Evolutionary conservation across 2,888 invertebrate genomes (phyloP).

Genomic region (Elysia crispata): DNA sequence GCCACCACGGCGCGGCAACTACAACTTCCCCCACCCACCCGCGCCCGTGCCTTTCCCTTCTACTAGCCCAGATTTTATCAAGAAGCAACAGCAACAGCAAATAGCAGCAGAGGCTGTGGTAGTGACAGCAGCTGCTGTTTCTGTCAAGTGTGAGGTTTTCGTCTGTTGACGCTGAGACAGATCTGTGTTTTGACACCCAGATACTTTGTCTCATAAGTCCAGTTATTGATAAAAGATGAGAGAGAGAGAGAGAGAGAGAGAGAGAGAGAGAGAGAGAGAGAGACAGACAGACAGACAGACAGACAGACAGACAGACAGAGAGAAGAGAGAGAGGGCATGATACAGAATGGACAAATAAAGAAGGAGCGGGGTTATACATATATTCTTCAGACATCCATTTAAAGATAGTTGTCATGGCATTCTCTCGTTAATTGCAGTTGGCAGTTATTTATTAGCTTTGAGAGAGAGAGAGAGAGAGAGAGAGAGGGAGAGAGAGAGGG

Average conservation of each 20-base stretch:
- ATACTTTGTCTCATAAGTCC: no score
- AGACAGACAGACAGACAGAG: not conserved
- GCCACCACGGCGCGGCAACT: no score
- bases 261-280: not conserved
- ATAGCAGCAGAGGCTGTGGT: no score
- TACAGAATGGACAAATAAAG: constrained; percentile 12
- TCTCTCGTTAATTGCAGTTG: no score
- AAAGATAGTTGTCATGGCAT: no score
- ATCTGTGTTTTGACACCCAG: no score
- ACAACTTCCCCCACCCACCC: not conserved
- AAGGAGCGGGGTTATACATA: not conserved
- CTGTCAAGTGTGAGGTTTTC: no score
- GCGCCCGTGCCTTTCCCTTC: not conserved
- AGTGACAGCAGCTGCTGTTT: no score
- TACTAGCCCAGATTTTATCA: no score
- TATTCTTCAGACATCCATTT: no score
- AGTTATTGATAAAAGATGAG: not conserved
- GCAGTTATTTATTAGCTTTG: no score
- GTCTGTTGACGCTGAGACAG: no score
- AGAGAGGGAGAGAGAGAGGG: not conserved
- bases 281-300: not conserved
- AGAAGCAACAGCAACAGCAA: not conserved
- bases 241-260: constrained; percentile 12
- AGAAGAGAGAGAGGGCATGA: constrained; percentile 15
- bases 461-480: constrained; percentile 23